Evolutionary conservation across 2,888 invertebrate genomes (phyloP).

Genomic region (Poecilobothrus nobilitatus): DNA sequence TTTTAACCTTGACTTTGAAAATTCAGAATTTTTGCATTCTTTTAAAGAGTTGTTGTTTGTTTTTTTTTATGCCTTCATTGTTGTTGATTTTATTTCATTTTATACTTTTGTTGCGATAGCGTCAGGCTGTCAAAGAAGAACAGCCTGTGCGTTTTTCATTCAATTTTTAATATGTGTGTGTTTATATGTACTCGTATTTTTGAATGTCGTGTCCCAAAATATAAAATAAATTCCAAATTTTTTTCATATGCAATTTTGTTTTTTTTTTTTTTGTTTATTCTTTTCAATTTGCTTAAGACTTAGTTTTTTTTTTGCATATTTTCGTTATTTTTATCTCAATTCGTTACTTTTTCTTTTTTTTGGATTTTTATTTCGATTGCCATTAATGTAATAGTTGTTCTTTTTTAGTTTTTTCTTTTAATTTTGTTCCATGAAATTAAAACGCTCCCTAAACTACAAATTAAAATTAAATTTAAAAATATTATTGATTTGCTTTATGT

Average conservation of each 20-base stretch:
- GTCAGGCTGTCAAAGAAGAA: not conserved
- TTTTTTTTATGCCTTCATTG: not conserved
- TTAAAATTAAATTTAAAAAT: not conserved
- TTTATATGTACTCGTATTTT: not conserved
- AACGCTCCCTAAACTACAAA: not conserved
- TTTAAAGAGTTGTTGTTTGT: not conserved
- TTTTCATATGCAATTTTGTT: not conserved
- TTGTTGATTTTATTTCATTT: no score
- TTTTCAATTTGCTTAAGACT: no score
- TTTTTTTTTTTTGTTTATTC: no score
- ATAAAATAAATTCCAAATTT: not conserved
- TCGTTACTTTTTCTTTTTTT: not conserved
- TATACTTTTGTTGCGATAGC: not conserved
- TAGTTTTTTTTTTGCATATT: not conserved
- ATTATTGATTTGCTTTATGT: not conserved
- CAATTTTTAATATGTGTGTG: not conserved
- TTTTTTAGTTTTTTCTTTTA: not conserved
- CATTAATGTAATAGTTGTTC: not conserved
- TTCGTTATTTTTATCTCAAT: not conserved
- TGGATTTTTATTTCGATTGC: not conserved
- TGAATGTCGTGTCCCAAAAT: not conserved
- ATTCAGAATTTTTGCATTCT: constrained; percentile 13
- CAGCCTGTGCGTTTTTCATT: not conserved
- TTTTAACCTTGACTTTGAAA: constrained; percentile 11
- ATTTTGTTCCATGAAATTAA: not conserved